These are phyloP conservation scores for Eupithecia vulgata DNA, from an alignment of 2,888 invertebrate species.

Conservation along the genomic window DNA sequence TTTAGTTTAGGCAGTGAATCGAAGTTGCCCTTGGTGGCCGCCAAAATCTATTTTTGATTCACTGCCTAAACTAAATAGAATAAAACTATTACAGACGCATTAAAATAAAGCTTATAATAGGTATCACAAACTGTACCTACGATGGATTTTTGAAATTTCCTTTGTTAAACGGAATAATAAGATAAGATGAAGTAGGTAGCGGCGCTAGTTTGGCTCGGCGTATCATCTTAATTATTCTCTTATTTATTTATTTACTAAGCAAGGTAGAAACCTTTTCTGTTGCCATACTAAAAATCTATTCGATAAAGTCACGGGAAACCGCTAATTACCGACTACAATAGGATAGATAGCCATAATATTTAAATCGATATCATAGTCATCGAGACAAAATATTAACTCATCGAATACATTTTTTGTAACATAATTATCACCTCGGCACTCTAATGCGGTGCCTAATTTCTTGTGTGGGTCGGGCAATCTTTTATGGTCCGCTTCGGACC, in stretches of 20 bases:
- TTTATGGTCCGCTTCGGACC: slow-evolving; percentile 71
- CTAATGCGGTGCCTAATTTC: slow-evolving; percentile 81
- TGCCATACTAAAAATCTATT: slow-evolving; percentile 8
- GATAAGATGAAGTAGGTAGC: too few relatives aligned
- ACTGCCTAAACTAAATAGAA: too few relatives aligned
- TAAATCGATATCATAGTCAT: slow-evolving; percentile 68
- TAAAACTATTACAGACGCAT: too few relatives aligned
- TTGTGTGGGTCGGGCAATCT: slow-evolving; percentile 77
- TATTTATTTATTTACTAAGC: background rate
- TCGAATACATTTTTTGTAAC: slow-evolving; percentile 77
- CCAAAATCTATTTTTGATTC: too few relatives aligned
- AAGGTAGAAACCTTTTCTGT: background rate
- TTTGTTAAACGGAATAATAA: too few relatives aligned
- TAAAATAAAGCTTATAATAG: too few relatives aligned
- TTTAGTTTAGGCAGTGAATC: too few relatives aligned
- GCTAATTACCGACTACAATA: slow-evolving; percentile 36
- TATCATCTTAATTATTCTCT: too few relatives aligned
- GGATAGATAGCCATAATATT: slow-evolving; percentile 46
- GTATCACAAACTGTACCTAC: too few relatives aligned
- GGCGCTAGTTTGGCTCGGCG: too few relatives aligned
- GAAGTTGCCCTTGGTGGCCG: too few relatives aligned
- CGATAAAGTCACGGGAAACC: slow-evolving; percentile 12
- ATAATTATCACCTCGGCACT: slow-evolving; percentile 81
- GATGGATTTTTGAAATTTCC: too few relatives aligned
- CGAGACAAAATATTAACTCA: slow-evolving; percentile 76